Percentiles rank a stretch among this genome's conserved stretches.
phyloP scores from a whole-genome alignment of 2,888 invertebrate genomes.

The Machimus rusticus region DNA sequence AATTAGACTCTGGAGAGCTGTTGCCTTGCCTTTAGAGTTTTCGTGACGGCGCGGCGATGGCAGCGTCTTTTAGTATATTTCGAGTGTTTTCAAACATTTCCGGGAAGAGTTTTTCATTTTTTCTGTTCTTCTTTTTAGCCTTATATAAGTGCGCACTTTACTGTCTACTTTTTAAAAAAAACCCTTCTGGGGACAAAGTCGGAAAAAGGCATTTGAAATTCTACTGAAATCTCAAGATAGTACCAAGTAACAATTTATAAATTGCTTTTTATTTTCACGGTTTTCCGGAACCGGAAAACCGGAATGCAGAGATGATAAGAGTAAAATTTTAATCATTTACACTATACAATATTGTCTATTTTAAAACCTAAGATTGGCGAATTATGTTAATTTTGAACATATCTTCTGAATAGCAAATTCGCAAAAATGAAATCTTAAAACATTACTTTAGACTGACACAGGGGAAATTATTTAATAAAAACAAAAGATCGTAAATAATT shows the following conservation, averaged over 20 bases:
- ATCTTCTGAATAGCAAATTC: too few species aligned
- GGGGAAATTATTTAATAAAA: background rate
- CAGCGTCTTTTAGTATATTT: background rate
- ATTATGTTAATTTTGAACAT: too few species aligned
- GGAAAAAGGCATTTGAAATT: background rate
- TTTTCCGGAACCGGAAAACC: too few species aligned
- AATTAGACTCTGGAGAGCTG: constrained; percentile 4
- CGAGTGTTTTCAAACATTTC: background rate
- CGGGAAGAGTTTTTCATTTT: background rate
- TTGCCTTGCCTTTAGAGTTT: background rate
- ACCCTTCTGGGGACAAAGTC: background rate
- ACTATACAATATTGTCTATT: too few species aligned
- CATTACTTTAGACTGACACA: too few species aligned
- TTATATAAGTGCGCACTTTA: background rate
- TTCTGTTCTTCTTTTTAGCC: background rate
- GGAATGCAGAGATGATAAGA: too few species aligned
- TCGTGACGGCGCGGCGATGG: background rate
- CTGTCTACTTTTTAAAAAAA: background rate
- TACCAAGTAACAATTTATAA: background rate
- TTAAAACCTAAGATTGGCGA: too few species aligned
- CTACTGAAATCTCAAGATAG: background rate
- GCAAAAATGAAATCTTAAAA: too few species aligned
- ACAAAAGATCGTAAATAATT: background rate
- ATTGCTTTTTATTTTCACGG: too few species aligned
- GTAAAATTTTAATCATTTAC: too few species aligned